Evolutionary conservation across 2,797 vertebrate genomes (phyloP), one percentile per base, ranked within the genome.

Genomic region (Lepidocolaptes lacrymiger): DNA sequence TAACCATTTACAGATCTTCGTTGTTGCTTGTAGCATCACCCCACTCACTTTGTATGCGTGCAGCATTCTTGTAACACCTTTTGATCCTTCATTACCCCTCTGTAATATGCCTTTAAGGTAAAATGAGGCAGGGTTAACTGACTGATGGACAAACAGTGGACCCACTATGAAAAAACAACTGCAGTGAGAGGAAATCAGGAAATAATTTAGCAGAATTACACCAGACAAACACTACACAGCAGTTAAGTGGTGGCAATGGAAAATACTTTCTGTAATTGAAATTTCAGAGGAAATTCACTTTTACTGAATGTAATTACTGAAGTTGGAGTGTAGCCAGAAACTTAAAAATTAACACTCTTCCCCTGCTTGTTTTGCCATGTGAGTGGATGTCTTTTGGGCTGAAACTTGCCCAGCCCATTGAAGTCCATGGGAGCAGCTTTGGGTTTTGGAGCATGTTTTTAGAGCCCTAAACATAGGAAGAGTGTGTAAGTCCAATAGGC

Each of bases 221-320:
- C 81, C 84, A 81, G 61, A 71, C 61, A 74, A 93, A 80, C 49
- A 27, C 88, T 77, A 51, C 83, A 46, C 54, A 87, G 80, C 86
- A 94, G 48, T 95, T 95, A 96, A 89, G 88, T 85, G 77, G 83
- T 96, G 75, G 89, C 79, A 92, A 66, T 96, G 91, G 94, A 95
- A 92, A 97, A 97, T 96, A 91, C 92, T 93, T 96, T 93, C 90
- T 95, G 79, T 95, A 96, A 95, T 92, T 94, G 95, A 96, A 96
- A 95, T 96, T 96, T 96, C 82, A 69, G 95, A 63, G 91, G 89
- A 96, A 96, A 93, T 86, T 96, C 89, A 82, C 85, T 93, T 96
- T 94, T 95, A 79, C 85, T 59, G 87, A 82, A 89, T 69, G 87
- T 85, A 95, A 96, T 96, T 94, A 93, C 85, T 91, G 66, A 95